A percentile compares a stretch with the other conserved stretches of the same genome.
phyloP scores from a whole-genome alignment of 2,113 vertebrate genomes.

The Brachirus orientalis region DNA sequence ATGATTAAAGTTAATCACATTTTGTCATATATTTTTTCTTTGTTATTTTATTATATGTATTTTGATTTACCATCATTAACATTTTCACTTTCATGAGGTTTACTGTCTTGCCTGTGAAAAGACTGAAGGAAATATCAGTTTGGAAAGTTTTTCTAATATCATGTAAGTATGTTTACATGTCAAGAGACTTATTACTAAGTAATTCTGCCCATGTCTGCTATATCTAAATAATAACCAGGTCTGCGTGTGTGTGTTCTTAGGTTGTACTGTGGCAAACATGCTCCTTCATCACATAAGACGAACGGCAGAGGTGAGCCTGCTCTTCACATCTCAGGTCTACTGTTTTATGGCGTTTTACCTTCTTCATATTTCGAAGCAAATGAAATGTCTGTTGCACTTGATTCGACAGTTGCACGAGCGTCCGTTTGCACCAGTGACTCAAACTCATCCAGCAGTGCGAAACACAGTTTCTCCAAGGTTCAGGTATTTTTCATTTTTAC shows the following conservation, averaged over 20 bases:
- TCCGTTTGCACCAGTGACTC: conserved; percentile 1
- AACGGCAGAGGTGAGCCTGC: conserved; percentile 24
- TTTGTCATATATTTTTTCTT: too few species aligned
- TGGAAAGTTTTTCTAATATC: conserved; percentile 6
- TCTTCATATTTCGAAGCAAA: background rate
- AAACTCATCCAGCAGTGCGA: background rate
- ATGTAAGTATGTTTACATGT: conserved; percentile 42
- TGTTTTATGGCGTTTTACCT: background rate
- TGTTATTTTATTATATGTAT: too few species aligned
- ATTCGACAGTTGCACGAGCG: background rate
- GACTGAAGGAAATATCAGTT: conserved; percentile 19
- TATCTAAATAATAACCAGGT: too few species aligned
- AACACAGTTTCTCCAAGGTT: conserved; percentile 13
- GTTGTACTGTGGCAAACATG: conserved; percentile 49
- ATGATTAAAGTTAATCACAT: too few species aligned
- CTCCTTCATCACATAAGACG: conserved; percentile 1
- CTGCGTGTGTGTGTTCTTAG: conserved; percentile 33
- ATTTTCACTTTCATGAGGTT: conserved; percentile 17
- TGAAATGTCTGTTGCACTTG: background rate
- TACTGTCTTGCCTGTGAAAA: conserved; percentile 33
- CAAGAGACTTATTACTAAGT: background rate
- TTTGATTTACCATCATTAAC: background rate
- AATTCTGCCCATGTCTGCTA: too few species aligned
- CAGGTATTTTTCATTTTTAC: background rate
- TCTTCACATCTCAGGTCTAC: background rate